Evolutionary conservation across 2,888 invertebrate species (phyloP), one percentile per base, ranked within the genome.

Genomic region (Salpingus planirostris): DNA sequence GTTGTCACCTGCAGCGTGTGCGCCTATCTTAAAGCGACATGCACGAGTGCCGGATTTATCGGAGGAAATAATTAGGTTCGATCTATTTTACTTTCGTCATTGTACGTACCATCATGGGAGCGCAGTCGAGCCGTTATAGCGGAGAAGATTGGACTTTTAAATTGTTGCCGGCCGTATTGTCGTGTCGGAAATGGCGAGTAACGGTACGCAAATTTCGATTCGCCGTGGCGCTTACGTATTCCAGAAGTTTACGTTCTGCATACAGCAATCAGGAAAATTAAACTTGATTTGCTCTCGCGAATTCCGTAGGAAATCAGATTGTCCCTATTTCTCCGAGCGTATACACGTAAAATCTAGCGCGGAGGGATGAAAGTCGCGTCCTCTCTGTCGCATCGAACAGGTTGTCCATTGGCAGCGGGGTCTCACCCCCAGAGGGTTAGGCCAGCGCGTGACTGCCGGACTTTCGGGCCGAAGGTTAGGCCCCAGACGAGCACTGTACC

Each of bases 231-330:
- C 22, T 35, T 30, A 21, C 30, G 30, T 30, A 35, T 35, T 35
- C 30, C 35, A 21, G 24, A 22, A 35, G 34, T 49, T 44, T 43
- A 43, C 43, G 42, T 46, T 46, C 44, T 46, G 46, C 45, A 46
- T 47, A 44, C 42, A 36, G 43, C 47, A 50, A 50, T 48, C 46
- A 47, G 43, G 25, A 40, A 42, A 50, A 47, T 50, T 50, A 50
- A 48, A 46, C 41, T 48, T 47, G 45, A 46, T 48, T 50, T 46
- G 44, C 41, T 40, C 38, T 36, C 43, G 39, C 43, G 42, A 45
- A 42, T 42, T 44, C 46, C 29, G 40, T 38, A 39, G 37, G 35
- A 43, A 50, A 47, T 50, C 46, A 42, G 45, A 46, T 44, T 48
- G 46, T 45, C 43, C 46, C 40, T 26, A 13, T 13, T 11, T 12